Base-by-base conservation (phyloP, 2,113 vertebrate genomes). In the Hippocampus barbouri region DNA sequence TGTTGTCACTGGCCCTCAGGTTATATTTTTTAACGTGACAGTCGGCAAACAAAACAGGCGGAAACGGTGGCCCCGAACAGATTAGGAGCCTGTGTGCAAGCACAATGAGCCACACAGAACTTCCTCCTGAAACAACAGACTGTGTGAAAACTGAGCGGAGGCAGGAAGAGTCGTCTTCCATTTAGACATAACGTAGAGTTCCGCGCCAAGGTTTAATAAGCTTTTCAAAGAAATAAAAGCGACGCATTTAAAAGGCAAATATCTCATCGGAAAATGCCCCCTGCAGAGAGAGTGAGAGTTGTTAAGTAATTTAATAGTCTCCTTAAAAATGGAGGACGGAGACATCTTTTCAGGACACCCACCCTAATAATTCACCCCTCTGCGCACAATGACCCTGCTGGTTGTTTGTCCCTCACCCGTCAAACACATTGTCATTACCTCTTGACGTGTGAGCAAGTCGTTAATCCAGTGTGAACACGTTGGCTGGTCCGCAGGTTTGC, bases 21-120 rank as follows among this genome's bases (percentile, higher is more conserved):
- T 53, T 83, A 41, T 78, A 81, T 82, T 79, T 79, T 84, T 73
- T 78, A 82, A 82, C 70, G 68, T 63, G 66, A 77, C 61, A 63
- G 59, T 54, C 56, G 34, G 74, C 40, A 79, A 83, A 83, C 76
- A 74, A 80, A 84, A 83, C 76, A 75, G 65, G 70, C 16, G 72
- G 79, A 85, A 84, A 80, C 41, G 7, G 30, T 25, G 15, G 54
- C 49, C 70, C 68, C 78, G 34, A 72, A 49, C 23, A 69, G 70
- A 78, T 72, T 47, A 74, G 49, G 47, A 53, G 18, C 23, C 2
- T 0, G 27, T 23, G 9, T 56, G 56, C 11, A 4, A 11, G 65
- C 51, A 23, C 38, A 51, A 30, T 38, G 59, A 40, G 43, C 66
- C 21, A 27, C n/a, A n/a, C 53, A 16, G 10, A 5, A 76, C 74